Base-by-base conservation (phyloP, 2,888 invertebrate genomes). In the Odiellus spinosus region DNA sequence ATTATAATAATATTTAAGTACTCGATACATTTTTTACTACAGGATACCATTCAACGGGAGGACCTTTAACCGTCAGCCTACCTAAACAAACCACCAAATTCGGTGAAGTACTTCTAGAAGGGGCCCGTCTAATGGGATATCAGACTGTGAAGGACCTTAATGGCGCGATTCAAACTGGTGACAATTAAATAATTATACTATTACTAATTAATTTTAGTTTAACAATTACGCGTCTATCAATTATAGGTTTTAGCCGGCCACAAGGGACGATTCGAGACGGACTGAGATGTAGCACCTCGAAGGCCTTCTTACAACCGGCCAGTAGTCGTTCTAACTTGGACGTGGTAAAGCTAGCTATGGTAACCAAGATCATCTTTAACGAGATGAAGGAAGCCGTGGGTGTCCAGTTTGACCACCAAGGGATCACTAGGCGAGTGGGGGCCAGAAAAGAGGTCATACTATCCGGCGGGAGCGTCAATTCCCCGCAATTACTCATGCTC, bases 261-360 rank as follows among this genome's bases (percentile, higher is more conserved):
- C 87, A 87, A 64, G 87, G 85, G 21, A 87, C 84, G 0, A 78
- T 81, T 57, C 74, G 80, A 57, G 83, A 86, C 15, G 87, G 87
- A 0, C 79, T 84, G 34, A 73, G 90, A 1, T 88, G 88, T 61
- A 86, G 85, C 4, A 82, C 86, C 0, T 78, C 83, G 0, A 87
- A 87, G 68, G 86, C 87, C 0, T 90, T 87, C 58, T 64, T 90
- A 2, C 70, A 86, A 46, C 82, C 88, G 0, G 79, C 81, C 0
- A 73, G 84, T 45, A 69, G 82, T 3, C 71, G 88, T 1, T 72
- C 74, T 12, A 88, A 88, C 61, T 69, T 90, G 1, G 83, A 88
- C 61, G 75, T 90, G 11, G 78, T 85, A 0, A 81, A 84, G 76
- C 72, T 82, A 57, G 73, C 85, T 0, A 81, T 83, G 52, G 86